phyloP scores from a whole-genome alignment of 2,113 vertebrate species.

The Chloebia gouldiae region DNA sequence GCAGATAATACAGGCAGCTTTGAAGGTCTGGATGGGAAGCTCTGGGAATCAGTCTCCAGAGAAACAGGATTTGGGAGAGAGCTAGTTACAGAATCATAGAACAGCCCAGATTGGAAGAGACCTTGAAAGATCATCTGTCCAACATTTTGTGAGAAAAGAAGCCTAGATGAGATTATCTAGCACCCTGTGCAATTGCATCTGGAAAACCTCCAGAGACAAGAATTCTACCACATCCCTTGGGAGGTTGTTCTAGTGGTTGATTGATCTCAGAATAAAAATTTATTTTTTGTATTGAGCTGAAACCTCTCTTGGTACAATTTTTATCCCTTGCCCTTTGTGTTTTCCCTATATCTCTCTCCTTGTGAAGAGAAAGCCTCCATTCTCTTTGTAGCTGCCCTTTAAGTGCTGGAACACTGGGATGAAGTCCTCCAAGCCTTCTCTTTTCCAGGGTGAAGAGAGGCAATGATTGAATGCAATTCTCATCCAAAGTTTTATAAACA shows the following conservation, averaged over 20 bases:
- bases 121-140: background rate
- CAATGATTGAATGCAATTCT: background rate
- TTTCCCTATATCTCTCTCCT: background rate
- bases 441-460: background rate
- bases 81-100: background rate
- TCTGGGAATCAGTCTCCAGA: background rate
- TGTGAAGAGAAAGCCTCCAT: background rate
- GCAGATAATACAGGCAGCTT: background rate
- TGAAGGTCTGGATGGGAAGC: background rate
- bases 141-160: background rate
- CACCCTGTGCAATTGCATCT: background rate
- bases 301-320: background rate
- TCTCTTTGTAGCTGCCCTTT: background rate
- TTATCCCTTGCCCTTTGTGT: background rate
- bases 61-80: background rate
- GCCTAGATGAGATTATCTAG: background rate
- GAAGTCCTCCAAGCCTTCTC: background rate
- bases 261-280: background rate
- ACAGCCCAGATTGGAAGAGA: background rate
- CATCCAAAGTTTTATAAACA: background rate
- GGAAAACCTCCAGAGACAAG: background rate
- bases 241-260: background rate
- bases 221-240: background rate
- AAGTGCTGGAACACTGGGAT: background rate
- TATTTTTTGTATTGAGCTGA: background rate